These are phyloP conservation scores for Carposina sasakii DNA, from an alignment of 1,140 invertebrate species.

Conservation along the genomic window DNA sequence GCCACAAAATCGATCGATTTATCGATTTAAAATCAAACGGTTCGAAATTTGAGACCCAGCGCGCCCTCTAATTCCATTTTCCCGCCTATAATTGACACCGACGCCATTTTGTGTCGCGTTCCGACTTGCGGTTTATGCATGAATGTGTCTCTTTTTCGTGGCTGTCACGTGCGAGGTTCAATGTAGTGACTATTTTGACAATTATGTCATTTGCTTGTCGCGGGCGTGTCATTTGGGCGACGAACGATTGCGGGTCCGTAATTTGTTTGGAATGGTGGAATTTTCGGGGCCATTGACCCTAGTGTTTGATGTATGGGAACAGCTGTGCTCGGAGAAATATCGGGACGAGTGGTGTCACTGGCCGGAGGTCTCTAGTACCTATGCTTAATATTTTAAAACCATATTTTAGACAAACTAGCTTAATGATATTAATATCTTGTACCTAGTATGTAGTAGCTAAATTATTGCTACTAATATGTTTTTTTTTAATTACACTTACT, in stretches of 20 bases:
- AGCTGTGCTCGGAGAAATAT: constrained; percentile 37
- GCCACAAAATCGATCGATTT: constrained; percentile 62
- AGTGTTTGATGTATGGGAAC: constrained; percentile 55
- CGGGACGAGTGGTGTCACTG: constrained; percentile 1
- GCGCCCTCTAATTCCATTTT: constrained; percentile 67
- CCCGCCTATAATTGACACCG: constrained; percentile 70
- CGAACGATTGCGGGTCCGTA: constrained; percentile 62
- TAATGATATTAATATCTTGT: too few relatives aligned
- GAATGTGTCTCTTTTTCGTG: constrained; percentile 34
- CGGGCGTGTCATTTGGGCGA: constrained; percentile 67
- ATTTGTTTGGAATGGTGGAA: constrained; percentile 63
- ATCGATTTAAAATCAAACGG: constrained; percentile 68
- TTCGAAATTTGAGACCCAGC: constrained; percentile 63
- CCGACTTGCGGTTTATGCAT: constrained; percentile 10
- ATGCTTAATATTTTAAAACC: too few relatives aligned
- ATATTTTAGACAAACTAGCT: too few relatives aligned
- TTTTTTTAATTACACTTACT: too few relatives aligned
- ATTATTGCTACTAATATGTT: too few relatives aligned
- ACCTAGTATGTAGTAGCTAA: too few relatives aligned
- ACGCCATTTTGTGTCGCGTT: constrained; percentile 42
- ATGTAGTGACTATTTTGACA: constrained; percentile 67
- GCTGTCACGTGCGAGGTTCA: constrained; percentile 66
- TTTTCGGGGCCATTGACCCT: constrained; percentile 58
- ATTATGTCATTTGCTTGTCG: constrained; percentile 71
- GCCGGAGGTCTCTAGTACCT: too few relatives aligned